These are phyloP conservation scores for Trinectes maculatus DNA, from an alignment of 2,113 vertebrate genomes.

Conservation along the genomic window DNA sequence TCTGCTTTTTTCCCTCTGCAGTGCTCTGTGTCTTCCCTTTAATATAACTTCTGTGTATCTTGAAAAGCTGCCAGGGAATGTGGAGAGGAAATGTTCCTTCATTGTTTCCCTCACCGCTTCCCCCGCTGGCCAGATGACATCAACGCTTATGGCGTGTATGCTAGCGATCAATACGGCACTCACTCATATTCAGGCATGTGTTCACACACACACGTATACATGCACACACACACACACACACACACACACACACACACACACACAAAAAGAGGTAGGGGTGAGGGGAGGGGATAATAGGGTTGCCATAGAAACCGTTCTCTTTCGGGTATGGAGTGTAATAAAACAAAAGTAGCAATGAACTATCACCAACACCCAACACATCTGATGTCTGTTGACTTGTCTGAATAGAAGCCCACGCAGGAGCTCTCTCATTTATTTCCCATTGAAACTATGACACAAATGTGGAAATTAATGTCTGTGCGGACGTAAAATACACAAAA, in stretches of 20 bases:
- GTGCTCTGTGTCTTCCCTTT: slow-evolving; percentile 59
- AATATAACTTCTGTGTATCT: slow-evolving; percentile 68
- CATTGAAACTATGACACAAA: slow-evolving; percentile 22
- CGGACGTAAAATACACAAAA: slow-evolving; percentile 2
- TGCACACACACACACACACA: slow-evolving; percentile 3
- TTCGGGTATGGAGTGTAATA: slow-evolving; percentile 75
- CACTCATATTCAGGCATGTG: slow-evolving; percentile 48
- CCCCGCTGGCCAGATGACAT: slow-evolving; percentile 61
- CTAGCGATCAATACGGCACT: slow-evolving; percentile 62
- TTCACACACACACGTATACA: slow-evolving; percentile 18
- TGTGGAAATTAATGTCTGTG: neutral
- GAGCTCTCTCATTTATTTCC: slow-evolving; percentile 18
- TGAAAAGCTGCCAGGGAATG: slow-evolving; percentile 69
- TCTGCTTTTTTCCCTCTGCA: slow-evolving; percentile 48
- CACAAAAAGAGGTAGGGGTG: slow-evolving; percentile 23
- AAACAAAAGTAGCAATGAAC: slow-evolving; percentile 62
- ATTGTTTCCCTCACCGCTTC: slow-evolving; percentile 53
- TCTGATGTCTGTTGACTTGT: slow-evolving; percentile 53
- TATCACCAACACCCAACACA: slow-evolving; percentile 55
- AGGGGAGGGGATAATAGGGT: slow-evolving; percentile 60
- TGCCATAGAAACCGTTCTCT: slow-evolving; percentile 81
- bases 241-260: slow-evolving; percentile 7
- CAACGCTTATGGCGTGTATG: slow-evolving; percentile 50
- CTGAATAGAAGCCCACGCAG: slow-evolving; percentile 33
- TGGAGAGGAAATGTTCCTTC: slow-evolving; percentile 54